Base-by-base conservation (phyloP, 2,113 vertebrate species). In the Collichthys lucidus region DNA sequence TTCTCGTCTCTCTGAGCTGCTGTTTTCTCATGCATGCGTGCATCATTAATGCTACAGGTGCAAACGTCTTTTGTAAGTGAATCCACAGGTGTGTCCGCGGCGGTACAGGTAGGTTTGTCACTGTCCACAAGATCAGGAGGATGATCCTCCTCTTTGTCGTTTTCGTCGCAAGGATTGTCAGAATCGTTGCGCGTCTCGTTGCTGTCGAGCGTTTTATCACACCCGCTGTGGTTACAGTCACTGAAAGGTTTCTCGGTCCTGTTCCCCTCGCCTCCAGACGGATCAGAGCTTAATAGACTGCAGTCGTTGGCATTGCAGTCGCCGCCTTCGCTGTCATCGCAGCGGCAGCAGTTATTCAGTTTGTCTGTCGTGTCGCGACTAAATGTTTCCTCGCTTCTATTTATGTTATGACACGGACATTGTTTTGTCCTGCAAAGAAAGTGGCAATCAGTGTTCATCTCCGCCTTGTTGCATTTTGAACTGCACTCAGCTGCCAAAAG, bases 391-490 rank as follows among this genome's bases (percentile, higher is more conserved):
- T 57, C 79, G 0, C 31, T 47, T 24, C 47, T 63, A 17, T 59
- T 65, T 14, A 26, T 26, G 10, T 68, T 5, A 4, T 40, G 65
- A 71, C 75, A 56, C 67, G 9, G 35, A 46, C n/a, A 16, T 15
- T 1, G 52, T 24, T 74, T 78, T 56, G 59, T 74, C 47, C 44
- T n/a, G 49, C 26, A 52, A 1, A 64, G 6, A 9, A 40, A 61
- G 44, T 79, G 80, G 65, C 60, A 65, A 59, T 73, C 63, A 0
- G 70, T 17, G 55, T 52, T 83, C 35, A 62, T 44, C 29, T 80
- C 72, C 4, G 35, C 31, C 42, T 26, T 29, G 17, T 19, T 22
- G 10, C 11, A 44, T 11, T 63, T 69, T 35, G 31, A 12, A 42
- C 72, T 15, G 52, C 53, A 20, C 49, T 62, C 82, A 14, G n/a